These are phyloP conservation scores for Amblyopsis hoosieri DNA, from an alignment of 2,797 vertebrate species.

Conservation along the genomic window DNA sequence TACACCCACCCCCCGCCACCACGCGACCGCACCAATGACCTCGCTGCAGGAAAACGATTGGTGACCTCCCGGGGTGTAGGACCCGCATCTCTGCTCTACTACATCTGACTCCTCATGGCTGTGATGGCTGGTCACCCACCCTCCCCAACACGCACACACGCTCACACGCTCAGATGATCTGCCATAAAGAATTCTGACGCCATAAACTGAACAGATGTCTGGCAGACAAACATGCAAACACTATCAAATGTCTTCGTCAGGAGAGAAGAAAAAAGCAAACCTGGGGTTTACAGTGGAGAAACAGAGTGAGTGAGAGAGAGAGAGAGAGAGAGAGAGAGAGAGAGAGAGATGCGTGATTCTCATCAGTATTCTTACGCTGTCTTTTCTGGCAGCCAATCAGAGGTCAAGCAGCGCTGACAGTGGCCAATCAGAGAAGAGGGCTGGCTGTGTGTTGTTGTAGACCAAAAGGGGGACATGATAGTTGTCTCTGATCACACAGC, in stretches of 20 bases:
- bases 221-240: not conserved
- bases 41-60: slow-evolving; percentile 42
- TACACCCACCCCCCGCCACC: slow-evolving; percentile 33
- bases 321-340: slow-evolving; percentile 3
- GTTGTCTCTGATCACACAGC: slow-evolving; percentile 45
- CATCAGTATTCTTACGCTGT: slow-evolving; percentile 78
- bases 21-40: slow-evolving; percentile 35
- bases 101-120: slow-evolving; percentile 42
- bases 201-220: slow-evolving; percentile 8
- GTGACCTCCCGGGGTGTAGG: slow-evolving; percentile 43
- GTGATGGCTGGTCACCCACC: slow-evolving; percentile 23
- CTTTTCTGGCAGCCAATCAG: slow-evolving; percentile 79
- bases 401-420: slow-evolving; percentile 63
- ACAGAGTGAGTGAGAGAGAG: slow-evolving; percentile 6
- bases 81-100: slow-evolving; percentile 52
- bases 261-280: slow-evolving; percentile 4
- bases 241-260: slow-evolving; percentile 47
- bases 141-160: not conserved
- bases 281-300: not conserved
- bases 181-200: slow-evolving; percentile 15
- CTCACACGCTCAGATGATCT: slow-evolving; percentile 10
- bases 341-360: slow-evolving; percentile 15
- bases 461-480: slow-evolving; percentile 56
- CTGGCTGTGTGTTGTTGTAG: slow-evolving; percentile 53
- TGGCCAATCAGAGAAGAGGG: slow-evolving; percentile 58